phyloP scores from a whole-genome alignment of 2,113 vertebrate genomes.

The Labeo catla region DNA sequence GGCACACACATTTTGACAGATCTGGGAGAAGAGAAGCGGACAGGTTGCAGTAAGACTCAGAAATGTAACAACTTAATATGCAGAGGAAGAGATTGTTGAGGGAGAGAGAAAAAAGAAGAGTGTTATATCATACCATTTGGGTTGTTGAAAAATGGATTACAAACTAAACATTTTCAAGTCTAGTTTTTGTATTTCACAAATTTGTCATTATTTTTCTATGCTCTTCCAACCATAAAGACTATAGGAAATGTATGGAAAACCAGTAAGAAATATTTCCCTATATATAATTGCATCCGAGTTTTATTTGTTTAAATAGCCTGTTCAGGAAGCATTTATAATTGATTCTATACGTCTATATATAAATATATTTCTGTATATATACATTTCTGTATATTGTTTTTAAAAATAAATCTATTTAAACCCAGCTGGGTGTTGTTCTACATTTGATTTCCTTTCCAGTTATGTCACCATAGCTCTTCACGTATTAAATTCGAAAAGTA shows the following conservation, averaged over 20 bases:
- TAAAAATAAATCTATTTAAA: slow-evolving; percentile 80
- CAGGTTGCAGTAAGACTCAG: slow-evolving; percentile 60
- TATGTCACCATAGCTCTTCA: slow-evolving; percentile 73
- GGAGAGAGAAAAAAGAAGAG: neutral
- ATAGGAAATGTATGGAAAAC: slow-evolving; percentile 41
- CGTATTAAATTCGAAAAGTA: slow-evolving; percentile 65
- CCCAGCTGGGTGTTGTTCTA: slow-evolving; percentile 69
- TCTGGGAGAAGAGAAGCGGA: slow-evolving; percentile 58
- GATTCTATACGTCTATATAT: slow-evolving; percentile 56
- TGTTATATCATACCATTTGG: neutral
- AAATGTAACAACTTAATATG: slow-evolving; percentile 8
- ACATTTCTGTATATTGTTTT: slow-evolving; percentile 67
- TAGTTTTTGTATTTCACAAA: slow-evolving; percentile 50
- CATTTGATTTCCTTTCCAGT: slow-evolving; percentile 74
- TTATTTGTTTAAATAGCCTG: slow-evolving; percentile 61
- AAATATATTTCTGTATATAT: slow-evolving; percentile 60
- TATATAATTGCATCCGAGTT: slow-evolving; percentile 59
- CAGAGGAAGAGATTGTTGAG: neutral
- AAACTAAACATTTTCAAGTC: slow-evolving; percentile 49
- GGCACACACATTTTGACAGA: slow-evolving; percentile 76
- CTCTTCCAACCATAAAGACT: slow-evolving; percentile 21
- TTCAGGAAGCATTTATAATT: slow-evolving; percentile 56
- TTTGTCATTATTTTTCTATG: slow-evolving; percentile 52
- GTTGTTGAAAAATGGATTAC: neutral
- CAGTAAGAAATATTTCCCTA: slow-evolving; percentile 40